Evolutionary conservation across 2,888 invertebrate genomes (phyloP).

Genomic region (Spialia ferax): DNA sequence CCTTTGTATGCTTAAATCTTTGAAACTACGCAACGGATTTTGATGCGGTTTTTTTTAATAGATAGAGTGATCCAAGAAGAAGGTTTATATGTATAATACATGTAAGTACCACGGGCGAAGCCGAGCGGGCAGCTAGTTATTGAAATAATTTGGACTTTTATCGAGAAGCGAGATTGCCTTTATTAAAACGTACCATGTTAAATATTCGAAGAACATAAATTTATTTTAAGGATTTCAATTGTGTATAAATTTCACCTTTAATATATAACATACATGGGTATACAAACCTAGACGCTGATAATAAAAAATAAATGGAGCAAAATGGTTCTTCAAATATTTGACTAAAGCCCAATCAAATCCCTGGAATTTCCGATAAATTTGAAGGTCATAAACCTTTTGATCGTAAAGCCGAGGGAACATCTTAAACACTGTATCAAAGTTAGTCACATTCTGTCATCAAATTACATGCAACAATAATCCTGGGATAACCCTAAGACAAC

Average conservation of each 20-base stretch:
- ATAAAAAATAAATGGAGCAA: neutral
- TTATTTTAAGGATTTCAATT: too few species aligned
- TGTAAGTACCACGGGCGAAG: too few species aligned
- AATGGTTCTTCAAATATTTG: neutral
- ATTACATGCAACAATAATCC: constrained; percentile 28
- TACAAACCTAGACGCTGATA: neutral
- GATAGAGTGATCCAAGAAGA: too few species aligned
- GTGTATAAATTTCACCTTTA: neutral
- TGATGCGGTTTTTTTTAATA: too few species aligned
- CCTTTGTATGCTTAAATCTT: too few species aligned
- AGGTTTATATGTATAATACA: too few species aligned
- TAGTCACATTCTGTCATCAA: constrained; percentile 10
- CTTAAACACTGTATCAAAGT: constrained; percentile 16
- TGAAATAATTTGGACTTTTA: too few species aligned
- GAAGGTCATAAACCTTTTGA: constrained; percentile 2
- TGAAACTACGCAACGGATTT: too few species aligned
- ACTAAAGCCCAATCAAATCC: neutral
- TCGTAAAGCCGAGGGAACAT: neutral
- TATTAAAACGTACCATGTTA: too few species aligned
- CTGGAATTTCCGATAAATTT: constrained; percentile 9
- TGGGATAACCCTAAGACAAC: constrained; percentile 14
- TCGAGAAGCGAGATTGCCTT: too few species aligned
- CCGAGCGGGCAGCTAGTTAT: too few species aligned
- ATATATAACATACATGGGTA: neutral
- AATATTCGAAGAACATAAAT: too few species aligned